Evolutionary conservation across 2,888 invertebrate genomes (phyloP), one percentile per base, ranked within the genome.

Genomic region (Ophion slaviceki): DNA sequence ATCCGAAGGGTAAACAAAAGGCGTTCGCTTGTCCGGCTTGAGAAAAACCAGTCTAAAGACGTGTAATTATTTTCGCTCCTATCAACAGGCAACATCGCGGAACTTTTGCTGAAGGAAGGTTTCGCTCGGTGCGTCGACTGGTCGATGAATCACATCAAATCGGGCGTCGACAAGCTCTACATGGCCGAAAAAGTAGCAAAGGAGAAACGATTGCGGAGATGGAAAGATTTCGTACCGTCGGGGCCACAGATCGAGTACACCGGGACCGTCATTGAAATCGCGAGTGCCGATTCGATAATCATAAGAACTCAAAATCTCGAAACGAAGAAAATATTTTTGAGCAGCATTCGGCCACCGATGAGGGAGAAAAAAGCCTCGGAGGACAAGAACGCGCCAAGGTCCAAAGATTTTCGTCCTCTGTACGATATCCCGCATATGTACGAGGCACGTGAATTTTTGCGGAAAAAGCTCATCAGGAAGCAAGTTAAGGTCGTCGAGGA

Each of bases 401-500:
- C 96, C 3, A 97, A 97, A 94, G 96, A 96, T 86, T 97, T 96
- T 93, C 96, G 98, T 90, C 98, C 99, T 0, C 95, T 99, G 0
- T 99, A 99, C 93, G 99, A 99, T 93, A 97, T 99, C 92, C 99
- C 99, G 1, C 99, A 98, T 96, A 98, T 99, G 98, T 99, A 97
- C 93, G 99, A 99, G 94, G 99, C 99, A 0, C 96, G 99, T 77
- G 99, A 99, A 94, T 99, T 98, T 93, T 95, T 99, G 59, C 96
- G 99, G 66, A 99, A 99, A 93, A 98, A 99, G 92, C 95, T 99
- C 17, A 97, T 99, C 91, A 98, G 99, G 74, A 99, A 99, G 94
- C 98, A 97, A 94, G 98, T 99, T 0, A 97, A 97, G 90, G 97
- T 99, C 10, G 96, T 96, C 32, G 96, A 99, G 40, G 99, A 99